Base-by-base conservation (phyloP, 2,797 vertebrate species). In the Poecile montanus region DNA sequence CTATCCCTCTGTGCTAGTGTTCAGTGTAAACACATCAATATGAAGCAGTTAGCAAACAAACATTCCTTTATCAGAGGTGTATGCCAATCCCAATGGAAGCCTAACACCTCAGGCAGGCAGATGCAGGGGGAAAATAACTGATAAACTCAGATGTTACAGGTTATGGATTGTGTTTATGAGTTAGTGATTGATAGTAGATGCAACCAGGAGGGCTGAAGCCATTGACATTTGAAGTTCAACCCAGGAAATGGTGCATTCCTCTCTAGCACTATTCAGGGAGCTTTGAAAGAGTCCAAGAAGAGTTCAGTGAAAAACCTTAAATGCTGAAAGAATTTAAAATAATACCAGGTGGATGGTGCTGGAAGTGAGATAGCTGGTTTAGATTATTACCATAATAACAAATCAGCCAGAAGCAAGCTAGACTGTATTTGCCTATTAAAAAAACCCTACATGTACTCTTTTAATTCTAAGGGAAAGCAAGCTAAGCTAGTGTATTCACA, bases 21-120 rank as follows among this genome's bases (percentile, higher is more conserved):
- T 95, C 89, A 79, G 47, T 78, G 84, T 95, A 97, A 98, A 96
- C 92, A 92, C 92, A 97, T 96, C 85, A 95, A 89, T 97, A 91
- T 44, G 91, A 94, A 95, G 72, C 61, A 94, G 91, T 89, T 79
- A 87, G 77, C 57, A 97, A 96, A 94, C 58, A 92, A 96, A 92
- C 61, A 67, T 63, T 91, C 51, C 74, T 95, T 96, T 96, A 88
- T 96, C 93, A 81, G 76, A 85, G 54, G 80, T 40, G 16, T 65
- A 7, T 38, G 88, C 85, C 2, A 1, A 76, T 91, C 87, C 70
- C 51, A 40, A 3, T 82, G 73, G 87, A 83, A 36, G 38, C 88
- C 50, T 51, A 79, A 83, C 53, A 73, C 56, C 62, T 96, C 89
- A 78, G 63, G 73, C 82, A 57, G 74, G 70, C 77, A 96, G 87